Base-by-base conservation (phyloP, 2,888 invertebrate genomes). In the Lobophora halterata region DNA sequence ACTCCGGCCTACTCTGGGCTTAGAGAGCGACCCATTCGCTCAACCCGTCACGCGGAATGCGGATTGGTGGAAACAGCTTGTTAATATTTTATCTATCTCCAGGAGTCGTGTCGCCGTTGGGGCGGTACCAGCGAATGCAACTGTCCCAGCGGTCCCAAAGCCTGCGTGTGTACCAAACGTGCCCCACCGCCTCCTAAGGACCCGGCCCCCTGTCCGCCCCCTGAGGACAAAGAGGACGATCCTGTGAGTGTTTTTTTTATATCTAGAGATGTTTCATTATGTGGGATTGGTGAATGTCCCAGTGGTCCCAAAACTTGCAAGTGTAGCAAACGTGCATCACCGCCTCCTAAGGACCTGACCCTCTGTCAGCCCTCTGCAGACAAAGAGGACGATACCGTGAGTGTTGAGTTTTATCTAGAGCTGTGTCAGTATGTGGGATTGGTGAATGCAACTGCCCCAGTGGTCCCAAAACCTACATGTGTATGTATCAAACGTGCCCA, bases 211-310 rank as follows among this genome's bases (percentile, higher is more conserved):
- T 71, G 71, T 42, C 66, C 63, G 3, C 61, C 61, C n/a, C 21
- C 8, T n/a, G 25, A 43, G 2, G 62, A 61, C 5, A 53, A 61
- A 24, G 65, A 69, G 14, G 65, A 68, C 3, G 13, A 14, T 5
- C 18, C 42, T 39, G 74, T 71, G 53, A 58, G 58, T 39, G n/a
- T n/a, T n/a, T n/a, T n/a, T n/a, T n/a, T n/a, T n/a, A n/a, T n/a
- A n/a, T 8, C 10, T 7, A 10, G 10, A n/a, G n/a, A n/a, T n/a
- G n/a, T n/a, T n/a, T n/a, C n/a, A n/a, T n/a, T n/a, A n/a, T n/a
- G n/a, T n/a, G n/a, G n/a, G n/a, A n/a, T n/a, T n/a, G n/a, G 86
- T 41, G 61, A 83, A 35, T 86, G 86, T 46, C 79, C 82, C 0
- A 71, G 65, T 7, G 83, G 83, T 2, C 74, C 79, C 0, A 70